phyloP scores from a whole-genome alignment of 1,140 invertebrate genomes.

The Pteromalus puparum region DNA sequence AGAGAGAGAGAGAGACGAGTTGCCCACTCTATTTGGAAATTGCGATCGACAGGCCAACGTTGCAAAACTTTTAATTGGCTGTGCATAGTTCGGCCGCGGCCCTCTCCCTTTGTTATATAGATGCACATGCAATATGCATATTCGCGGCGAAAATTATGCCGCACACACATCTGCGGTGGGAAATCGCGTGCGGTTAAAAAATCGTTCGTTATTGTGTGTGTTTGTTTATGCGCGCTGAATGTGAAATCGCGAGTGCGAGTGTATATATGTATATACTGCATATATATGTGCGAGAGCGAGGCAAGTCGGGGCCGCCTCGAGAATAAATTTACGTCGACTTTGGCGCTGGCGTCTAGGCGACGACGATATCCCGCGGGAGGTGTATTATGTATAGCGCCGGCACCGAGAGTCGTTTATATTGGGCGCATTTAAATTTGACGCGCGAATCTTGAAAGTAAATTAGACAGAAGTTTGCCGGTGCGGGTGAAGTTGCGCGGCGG shows the following conservation, averaged over 20 bases:
- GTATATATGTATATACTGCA: not conserved
- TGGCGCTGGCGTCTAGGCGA: not conserved
- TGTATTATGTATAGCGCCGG: not conserved
- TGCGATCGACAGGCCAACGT: not conserved
- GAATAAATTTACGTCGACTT: constrained; percentile 26
- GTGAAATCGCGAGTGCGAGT: not conserved
- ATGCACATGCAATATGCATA: not conserved
- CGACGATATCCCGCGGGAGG: not conserved
- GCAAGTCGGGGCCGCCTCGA: not conserved
- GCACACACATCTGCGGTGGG: too few relatives aligned
- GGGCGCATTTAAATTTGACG: constrained; percentile 45
- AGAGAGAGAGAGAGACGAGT: too few relatives aligned
- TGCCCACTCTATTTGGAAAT: not conserved
- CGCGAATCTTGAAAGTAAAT: constrained; percentile 48
- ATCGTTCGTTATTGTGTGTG: not conserved
- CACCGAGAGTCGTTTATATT: constrained; percentile 26
- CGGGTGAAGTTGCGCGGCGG: not conserved
- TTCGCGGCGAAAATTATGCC: too few relatives aligned
- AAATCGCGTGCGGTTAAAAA: not conserved
- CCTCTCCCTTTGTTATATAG: too few relatives aligned
- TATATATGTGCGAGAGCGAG: too few relatives aligned
- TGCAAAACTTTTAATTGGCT: constrained; percentile 48
- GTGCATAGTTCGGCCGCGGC: not conserved
- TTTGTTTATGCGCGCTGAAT: not conserved
- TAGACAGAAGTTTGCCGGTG: constrained; percentile 37